Base-by-base conservation (phyloP, 1,140 invertebrate species). In the Megathymus violae region DNA sequence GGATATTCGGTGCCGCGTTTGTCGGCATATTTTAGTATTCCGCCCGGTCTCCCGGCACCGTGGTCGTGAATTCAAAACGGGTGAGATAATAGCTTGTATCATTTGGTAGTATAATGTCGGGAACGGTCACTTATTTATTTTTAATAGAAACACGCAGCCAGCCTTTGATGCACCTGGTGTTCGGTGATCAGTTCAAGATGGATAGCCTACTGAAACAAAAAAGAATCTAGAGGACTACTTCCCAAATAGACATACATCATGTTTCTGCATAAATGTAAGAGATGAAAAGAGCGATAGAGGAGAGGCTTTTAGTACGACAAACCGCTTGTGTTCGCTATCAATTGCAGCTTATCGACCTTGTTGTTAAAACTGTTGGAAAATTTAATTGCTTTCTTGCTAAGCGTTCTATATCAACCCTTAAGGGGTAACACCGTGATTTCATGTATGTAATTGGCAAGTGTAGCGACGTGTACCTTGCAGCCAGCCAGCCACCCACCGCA, bases 361-460 rank as follows among this genome's bases (percentile, higher is more conserved):
- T n/a, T n/a, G n/a, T n/a, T n/a, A n/a, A n/a, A n/a, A n/a, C 9
- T 9, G 27, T 31, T 31, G 27, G 27, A 31, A 31, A 31, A 31
- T 31, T 4, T 31, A 31, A 1, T 11, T 41, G 4, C 14, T 16
- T 41, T 16, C n/a, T 41, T 15, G 4, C 13, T 7, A 6, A 41
- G 4, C 14, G 1, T 41, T 14, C 13, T 31, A 31, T 31, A 13
- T 16, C 40, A 14, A 13, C 40, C 14, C 7, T 41, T 41, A 41
- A 15, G 14, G 40, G 13, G 4, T 3, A 44, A 44, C 15, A 10
- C 15, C 41, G 19, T 44, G 15, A 44, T 19, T 44, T 44, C n/a
- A 44, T 44, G 41, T 41, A 41, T 44, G 41, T 44, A 44, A 44
- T 44, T 44, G 41, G 41, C 41, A 19, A 44, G 16, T 19, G 41